Evolutionary conservation across 2,888 invertebrate species (phyloP), one percentile per base, ranked within the genome.

Genomic region (Meghimatium bilineatum): DNA sequence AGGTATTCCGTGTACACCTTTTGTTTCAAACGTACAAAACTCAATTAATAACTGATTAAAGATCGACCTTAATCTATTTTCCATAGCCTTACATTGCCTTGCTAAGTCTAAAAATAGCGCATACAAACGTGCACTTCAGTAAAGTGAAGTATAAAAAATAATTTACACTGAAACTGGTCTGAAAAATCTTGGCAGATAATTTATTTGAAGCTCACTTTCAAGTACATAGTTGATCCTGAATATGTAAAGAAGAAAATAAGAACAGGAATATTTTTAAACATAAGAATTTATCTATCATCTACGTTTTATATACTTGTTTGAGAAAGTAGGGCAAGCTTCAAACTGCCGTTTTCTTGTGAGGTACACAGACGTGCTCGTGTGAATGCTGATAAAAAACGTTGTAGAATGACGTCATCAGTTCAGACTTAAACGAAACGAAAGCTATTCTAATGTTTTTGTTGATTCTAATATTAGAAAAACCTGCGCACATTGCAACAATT

Each of bases 401-500:
- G 56, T 56, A 56, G 23, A 20, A 56, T 56, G 23, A 56, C 56
- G 56, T 56, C 56, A 44, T 56, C 17, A 23, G 17, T 56, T 56
- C 56, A 14, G 56, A 14, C 23, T 17, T 2, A 56, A 56, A 56
- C 56, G 56, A 23, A 23, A 20, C 56, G 20, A 6, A 17, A 44
- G 44, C 44, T 17, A 23, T 56, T 6, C 17, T 56, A 56, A 23
- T 56, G 8, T 17, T 56, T 56, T 56, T 56, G 56, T 56, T 23
- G n/a, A 44, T n/a, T 63, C 63, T 63, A 63, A 63, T 63, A 63
- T 63, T 63, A 63, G 63, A 63, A 63, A n/a, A 23, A 63, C 2
- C n/a, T n/a, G 60, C 26, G 23, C 63, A 63, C 63, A 63, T 23
- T 23, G 6, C 17, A 3, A 17, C 8, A 6, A 56, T 14, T 23